Percentiles rank a stretch among this genome's conserved stretches.
Conservation (phyloP, 2,113 vertebrate species). For the Andinoacara biseriatus region DNA sequence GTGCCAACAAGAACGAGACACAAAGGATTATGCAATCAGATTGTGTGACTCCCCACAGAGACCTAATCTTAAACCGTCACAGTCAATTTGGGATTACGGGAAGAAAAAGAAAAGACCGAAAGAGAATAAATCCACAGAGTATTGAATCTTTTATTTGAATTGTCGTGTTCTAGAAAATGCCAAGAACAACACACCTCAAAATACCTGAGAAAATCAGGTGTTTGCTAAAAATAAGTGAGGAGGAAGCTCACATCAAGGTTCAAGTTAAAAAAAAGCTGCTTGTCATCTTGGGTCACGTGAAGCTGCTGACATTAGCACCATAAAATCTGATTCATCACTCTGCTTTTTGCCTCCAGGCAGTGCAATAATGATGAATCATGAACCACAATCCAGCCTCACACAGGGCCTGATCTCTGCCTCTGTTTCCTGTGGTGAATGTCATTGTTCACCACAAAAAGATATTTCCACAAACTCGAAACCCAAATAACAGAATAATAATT, state of each 20-base stretch:
- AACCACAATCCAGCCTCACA: background rate
- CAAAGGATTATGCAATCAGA: background rate
- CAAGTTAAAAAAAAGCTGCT: background rate
- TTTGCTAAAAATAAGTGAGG: background rate
- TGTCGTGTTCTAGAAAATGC: background rate
- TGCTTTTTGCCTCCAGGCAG: background rate
- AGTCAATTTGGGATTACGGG: background rate
- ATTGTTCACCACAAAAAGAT: background rate
- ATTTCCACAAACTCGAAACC: background rate
- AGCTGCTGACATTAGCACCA: background rate
- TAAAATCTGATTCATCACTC: slow-evolving; percentile 17
- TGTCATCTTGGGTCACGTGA: background rate
- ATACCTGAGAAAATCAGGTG: background rate
- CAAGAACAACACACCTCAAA: background rate
- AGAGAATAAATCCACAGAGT: background rate
- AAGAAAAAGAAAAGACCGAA: background rate
- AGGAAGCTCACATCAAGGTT: background rate
- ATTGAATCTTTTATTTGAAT: no score
- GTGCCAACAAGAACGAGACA: background rate
- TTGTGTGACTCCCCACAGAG: background rate
- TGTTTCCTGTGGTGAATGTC: background rate
- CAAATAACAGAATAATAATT: background rate
- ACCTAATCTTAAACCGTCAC: background rate
- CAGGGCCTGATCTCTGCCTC: background rate
- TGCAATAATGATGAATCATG: slow-evolving; percentile 2